Evolutionary conservation across 2,797 vertebrate species (phyloP).

Genomic region (Uromys caudimaculatus): DNA sequence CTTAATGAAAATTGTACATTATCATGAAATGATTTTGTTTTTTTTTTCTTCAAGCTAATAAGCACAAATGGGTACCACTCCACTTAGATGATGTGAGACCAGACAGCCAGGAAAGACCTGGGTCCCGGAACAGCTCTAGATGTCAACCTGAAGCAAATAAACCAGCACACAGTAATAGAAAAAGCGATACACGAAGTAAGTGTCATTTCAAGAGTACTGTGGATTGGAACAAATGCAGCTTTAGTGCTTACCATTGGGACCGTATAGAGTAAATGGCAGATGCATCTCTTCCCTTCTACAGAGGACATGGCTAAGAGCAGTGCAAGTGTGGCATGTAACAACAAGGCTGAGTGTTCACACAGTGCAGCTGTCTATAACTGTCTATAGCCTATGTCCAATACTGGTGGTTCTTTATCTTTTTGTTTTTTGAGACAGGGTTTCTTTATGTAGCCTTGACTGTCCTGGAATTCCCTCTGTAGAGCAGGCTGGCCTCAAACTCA

Average conservation of each 20-base stretch:
- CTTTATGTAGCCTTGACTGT: background rate
- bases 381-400: background rate
- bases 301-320: background rate
- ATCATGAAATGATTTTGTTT: constrained; percentile 54
- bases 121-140: constrained; percentile 83
- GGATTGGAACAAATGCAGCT: background rate
- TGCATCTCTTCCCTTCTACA: background rate
- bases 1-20: constrained; percentile 51
- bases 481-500: background rate
- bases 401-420: background rate
- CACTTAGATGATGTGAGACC: constrained; percentile 91
- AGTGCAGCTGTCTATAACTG: background rate
- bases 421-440: background rate
- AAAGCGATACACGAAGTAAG: constrained; percentile 92
- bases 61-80: constrained; percentile 94
- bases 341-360: background rate
- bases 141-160: constrained; percentile 87
- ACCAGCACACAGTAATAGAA: constrained; percentile 88
- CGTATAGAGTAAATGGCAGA: background rate
- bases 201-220: constrained; percentile 62
- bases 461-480: background rate
- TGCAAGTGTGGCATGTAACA: background rate
- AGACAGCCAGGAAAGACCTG: constrained; percentile 89
- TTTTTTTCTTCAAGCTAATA: constrained; percentile 90
- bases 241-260: background rate